phyloP scores from a whole-genome alignment of 2,888 invertebrate species.

The Belgica antarctica region DNA sequence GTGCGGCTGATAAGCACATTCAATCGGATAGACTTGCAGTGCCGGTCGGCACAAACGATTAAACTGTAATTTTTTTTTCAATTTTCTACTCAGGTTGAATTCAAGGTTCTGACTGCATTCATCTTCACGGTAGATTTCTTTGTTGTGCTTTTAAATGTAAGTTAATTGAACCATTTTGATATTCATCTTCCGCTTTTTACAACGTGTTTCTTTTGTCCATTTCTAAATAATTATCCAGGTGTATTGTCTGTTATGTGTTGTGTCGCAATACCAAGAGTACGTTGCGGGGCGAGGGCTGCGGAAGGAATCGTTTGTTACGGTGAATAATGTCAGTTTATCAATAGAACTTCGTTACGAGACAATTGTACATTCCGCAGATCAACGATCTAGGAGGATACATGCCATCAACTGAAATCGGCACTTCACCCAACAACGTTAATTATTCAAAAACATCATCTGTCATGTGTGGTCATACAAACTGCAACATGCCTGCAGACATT shows the following conservation, averaged over 20 bases:
- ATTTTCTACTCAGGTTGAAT: neutral
- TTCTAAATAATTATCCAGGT: neutral
- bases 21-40: too few relatives aligned
- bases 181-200: neutral
- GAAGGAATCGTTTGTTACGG: neutral
- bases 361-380: neutral
- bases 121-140: slow-evolving; percentile 10
- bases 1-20: too few relatives aligned
- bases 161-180: neutral
- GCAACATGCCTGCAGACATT: too few relatives aligned
- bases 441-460: neutral
- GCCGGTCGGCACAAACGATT: too few relatives aligned
- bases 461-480: slow-evolving; percentile 11
- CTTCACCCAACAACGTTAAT: neutral
- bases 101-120: neutral
- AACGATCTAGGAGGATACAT: neutral
- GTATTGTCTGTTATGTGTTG: neutral
- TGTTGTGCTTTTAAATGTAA: slow-evolving; percentile 1
- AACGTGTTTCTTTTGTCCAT: neutral
- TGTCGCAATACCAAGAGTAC: slow-evolving; percentile 3
- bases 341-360: neutral
- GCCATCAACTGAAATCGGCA: neutral
- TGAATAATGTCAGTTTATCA: neutral
- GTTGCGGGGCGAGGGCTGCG: neutral
- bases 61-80: neutral